Evolutionary conservation across 2,113 vertebrate species (phyloP).

Genomic region (Coturnix japonica): DNA sequence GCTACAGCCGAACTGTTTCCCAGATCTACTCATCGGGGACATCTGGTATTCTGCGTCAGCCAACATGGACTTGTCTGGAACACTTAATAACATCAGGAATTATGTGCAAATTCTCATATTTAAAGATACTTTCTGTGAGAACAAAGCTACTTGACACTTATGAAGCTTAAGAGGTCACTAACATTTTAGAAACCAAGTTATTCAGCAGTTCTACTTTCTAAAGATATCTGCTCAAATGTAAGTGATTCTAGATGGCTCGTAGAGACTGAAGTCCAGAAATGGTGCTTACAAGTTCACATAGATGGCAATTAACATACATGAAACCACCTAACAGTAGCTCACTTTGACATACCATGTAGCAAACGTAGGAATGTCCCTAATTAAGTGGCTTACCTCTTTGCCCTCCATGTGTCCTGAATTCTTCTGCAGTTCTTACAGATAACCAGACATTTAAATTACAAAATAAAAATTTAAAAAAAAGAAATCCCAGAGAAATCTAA

Average conservation of each 20-base stretch:
- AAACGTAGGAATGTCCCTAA: not conserved
- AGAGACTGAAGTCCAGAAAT: not conserved
- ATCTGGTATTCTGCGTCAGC: conserved; percentile 40
- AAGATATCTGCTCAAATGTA: not conserved
- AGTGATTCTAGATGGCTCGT: not conserved
- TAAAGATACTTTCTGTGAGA: not conserved
- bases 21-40: conserved; percentile 44
- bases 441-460: not conserved
- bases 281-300: not conserved
- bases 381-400: not conserved
- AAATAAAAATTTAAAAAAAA: not conserved
- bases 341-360: not conserved
- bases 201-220: not conserved
- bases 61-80: conserved; percentile 31
- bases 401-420: not conserved
- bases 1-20: not conserved
- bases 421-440: not conserved
- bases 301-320: rapidly evolving
- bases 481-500: not conserved
- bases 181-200: not conserved
- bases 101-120: not conserved
- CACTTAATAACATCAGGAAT: not conserved
- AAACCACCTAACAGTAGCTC: not conserved
- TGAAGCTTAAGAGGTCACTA: not conserved
- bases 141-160: not conserved